phyloP scores from a whole-genome alignment of 2,113 vertebrate genomes.

The Melanocharis versteri region DNA sequence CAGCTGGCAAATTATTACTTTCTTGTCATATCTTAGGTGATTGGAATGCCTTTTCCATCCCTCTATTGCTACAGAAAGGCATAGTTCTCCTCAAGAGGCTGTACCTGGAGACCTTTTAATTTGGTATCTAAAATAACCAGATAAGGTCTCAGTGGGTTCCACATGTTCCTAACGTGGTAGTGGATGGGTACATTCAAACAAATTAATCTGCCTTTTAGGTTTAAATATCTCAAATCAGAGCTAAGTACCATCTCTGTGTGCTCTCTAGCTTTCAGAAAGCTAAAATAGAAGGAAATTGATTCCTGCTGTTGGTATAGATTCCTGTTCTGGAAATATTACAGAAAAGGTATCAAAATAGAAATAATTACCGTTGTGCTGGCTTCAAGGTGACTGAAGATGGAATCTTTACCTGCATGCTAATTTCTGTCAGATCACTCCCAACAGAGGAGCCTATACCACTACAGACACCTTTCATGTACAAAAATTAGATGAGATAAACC shows the following conservation, averaged over 20 bases:
- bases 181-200: neutral
- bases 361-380: neutral
- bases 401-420: neutral
- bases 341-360: neutral
- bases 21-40: neutral
- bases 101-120: neutral
- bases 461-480: neutral
- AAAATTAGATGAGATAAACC: neutral
- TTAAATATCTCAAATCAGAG: neutral
- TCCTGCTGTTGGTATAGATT: neutral
- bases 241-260: neutral
- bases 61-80: neutral
- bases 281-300: neutral
- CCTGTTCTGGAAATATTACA: neutral
- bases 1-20: neutral
- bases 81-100: neutral
- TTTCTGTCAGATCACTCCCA: neutral
- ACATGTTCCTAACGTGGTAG: fast-evolving
- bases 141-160: neutral
- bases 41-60: neutral
- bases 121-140: neutral
- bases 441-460: neutral
- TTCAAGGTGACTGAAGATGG: conserved; percentile 15
- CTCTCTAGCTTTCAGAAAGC: neutral
- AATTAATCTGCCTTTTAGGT: neutral